phyloP scores from a whole-genome alignment of 1,140 invertebrate species.

The roundworm (Caenorhabditis elegans) region WBcel235 BX284602.5:14642001-14642500 shows the following conservation, averaged over 20 bases:
- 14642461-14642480: too few species aligned
- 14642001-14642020: slow-evolving; percentile 29
- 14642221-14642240: slow-evolving; percentile 14
- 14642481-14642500: neutral
- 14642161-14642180: neutral
- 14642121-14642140: slow-evolving; percentile 45
- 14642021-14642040: too few species aligned
- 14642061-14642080: slow-evolving; percentile 48
- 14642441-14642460: slow-evolving; percentile 31
- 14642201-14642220: slow-evolving; percentile 6
- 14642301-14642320: slow-evolving; percentile 46
- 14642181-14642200: neutral
- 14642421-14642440: slow-evolving; percentile 46
- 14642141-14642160: slow-evolving; percentile 39
- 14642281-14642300: slow-evolving; percentile 46
- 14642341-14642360: slow-evolving; percentile 47
- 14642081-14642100: slow-evolving; percentile 52
- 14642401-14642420: slow-evolving; percentile 34
- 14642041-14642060: slow-evolving; percentile 21
- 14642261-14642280: slow-evolving; percentile 44
- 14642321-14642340: slow-evolving; percentile 50
- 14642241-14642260: slow-evolving; percentile 45
- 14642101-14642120: slow-evolving; percentile 8
- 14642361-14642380: slow-evolving; percentile 50
- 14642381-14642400: slow-evolving; percentile 44